Conservation (phyloP, 2,888 invertebrate species). For the Lycocerus yunnanus region DNA sequence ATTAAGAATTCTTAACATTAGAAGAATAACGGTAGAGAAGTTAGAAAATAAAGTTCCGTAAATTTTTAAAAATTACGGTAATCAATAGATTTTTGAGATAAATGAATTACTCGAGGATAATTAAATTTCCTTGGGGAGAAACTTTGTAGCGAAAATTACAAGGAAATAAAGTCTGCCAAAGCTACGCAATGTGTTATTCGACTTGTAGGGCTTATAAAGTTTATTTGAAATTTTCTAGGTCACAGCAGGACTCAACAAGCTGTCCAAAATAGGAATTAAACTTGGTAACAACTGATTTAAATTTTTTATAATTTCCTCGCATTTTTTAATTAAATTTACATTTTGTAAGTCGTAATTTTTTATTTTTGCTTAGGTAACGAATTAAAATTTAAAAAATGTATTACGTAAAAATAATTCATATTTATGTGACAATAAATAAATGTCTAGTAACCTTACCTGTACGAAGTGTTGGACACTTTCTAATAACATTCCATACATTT, state of each 20-base stretch:
- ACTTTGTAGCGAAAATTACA: neutral
- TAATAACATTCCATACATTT: conserved; percentile 69
- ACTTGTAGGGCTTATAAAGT: neutral
- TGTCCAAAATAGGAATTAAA: neutral
- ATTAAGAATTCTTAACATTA: no score
- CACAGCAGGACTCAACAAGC: neutral
- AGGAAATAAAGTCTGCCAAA: neutral
- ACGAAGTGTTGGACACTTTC: conserved; percentile 67
- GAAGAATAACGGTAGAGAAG: no score
- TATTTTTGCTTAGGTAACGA: neutral
- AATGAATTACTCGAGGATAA: neutral
- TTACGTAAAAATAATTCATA: neutral
- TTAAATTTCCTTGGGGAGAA: neutral
- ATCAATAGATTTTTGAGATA: neutral
- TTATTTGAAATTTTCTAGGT: neutral
- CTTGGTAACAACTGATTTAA: neutral
- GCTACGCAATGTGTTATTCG: neutral
- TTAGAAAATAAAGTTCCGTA: no score
- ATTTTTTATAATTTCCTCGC: neutral
- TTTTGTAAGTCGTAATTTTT: neutral
- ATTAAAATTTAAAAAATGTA: neutral
- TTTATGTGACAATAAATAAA: neutral
- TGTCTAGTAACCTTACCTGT: conserved; percentile 54
- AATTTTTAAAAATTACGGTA: neutral
- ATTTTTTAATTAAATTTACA: neutral